Evolutionary conservation across 2,888 invertebrate genomes (phyloP), one percentile per base, ranked within the genome.

Genomic region (Harpagoxenus sublaevis): DNA sequence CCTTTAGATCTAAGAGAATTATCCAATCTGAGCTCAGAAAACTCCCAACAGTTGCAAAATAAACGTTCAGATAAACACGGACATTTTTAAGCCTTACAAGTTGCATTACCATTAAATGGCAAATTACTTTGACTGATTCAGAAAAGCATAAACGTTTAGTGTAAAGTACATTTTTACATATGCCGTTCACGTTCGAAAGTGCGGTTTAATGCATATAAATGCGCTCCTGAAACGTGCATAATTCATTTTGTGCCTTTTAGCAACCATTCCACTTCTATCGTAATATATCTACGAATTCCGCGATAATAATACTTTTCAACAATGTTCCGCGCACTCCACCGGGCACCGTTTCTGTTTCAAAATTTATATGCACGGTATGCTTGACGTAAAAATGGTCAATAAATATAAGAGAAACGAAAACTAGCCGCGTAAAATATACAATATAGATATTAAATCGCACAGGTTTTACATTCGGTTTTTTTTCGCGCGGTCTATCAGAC

Each of bases 121-220:
- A 63, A 75, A 75, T 31, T 42, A 45, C 6, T 57, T 18, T 3
- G 23, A 68, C 12, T 57, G 45, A n/a, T 68, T 68, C 15, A 18
- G 42, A 35, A 48, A 9, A 35, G 28, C 18, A n/a, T 48, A 71
- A 81, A 48, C 60, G 28, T 62, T 70, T 48, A 48, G 71, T 62
- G 79, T n/a, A 71, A 81, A 81, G 39, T 65, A 48, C 39, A 57
- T 15, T 48, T 70, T 81, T 81, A 51, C 79, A 71, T 60, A 60
- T 39, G 70, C 71, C 48, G 60, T 51, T 81, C 79, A 62, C 60
- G 60, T 60, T 45, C 48, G n/a, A 51, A 81, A 81, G 39, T 81
- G 71, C 60, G 71, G 79, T 81, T 81, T 81, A 81, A 81, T 81
- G 79, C 71, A 81, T 81, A 81, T 81, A 81, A 81, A 81, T 81